Base-by-base conservation (phyloP, 2,797 vertebrate species). In the Gallinago stenura region DNA sequence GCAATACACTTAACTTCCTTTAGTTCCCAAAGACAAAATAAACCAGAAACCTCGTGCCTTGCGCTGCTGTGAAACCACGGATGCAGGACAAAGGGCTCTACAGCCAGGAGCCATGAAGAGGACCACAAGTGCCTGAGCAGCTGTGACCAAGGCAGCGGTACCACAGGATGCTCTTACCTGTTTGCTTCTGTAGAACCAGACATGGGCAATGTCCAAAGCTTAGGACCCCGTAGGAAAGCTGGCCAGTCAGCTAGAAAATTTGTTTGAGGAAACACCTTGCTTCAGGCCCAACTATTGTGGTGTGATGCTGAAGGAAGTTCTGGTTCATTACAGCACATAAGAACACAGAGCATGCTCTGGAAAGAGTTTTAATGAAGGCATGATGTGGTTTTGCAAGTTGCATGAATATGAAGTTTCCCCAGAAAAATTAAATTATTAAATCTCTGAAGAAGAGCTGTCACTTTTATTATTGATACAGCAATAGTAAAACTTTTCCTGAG, bases 1-100 rank as follows among this genome's bases (percentile, higher is more conserved):
- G 93, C 81, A 60, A 56, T 95, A 77, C 31, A 22, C 39, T 85
- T 69, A 33, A 78, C 90, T 94, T 95, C 93, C 96, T 95, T 45
- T 60, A 28, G n/a, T 31, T 93, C 51, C 83, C 33, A 41, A 89
- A 83, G 90, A 90, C 62, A 72, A 87, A 93, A 83, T 69, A 89
- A 90, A 73, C 41, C 45, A 39, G 71, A 31, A 61, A 25, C 6
- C 31, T 72, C 46, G 37, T 26, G 4, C 2, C 4, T 25, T 69
- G 69, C 60, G 65, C 57, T 81, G 64, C 46, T 62, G 58, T 45
- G 73, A 53, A 69, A 33, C 21, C n/a, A 3, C 0, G 4, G 64
- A 5, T 61, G 54, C 13, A 26, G 69, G 65, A n/a, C 25, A 43
- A 35, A 66, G 0, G 22, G 21, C 35, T 21, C 21, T 35, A 15